Percentiles rank a stretch among this genome's conserved stretches.
phyloP scores from a whole-genome alignment of 2,113 vertebrate species.

The Osmerus mordax region DNA sequence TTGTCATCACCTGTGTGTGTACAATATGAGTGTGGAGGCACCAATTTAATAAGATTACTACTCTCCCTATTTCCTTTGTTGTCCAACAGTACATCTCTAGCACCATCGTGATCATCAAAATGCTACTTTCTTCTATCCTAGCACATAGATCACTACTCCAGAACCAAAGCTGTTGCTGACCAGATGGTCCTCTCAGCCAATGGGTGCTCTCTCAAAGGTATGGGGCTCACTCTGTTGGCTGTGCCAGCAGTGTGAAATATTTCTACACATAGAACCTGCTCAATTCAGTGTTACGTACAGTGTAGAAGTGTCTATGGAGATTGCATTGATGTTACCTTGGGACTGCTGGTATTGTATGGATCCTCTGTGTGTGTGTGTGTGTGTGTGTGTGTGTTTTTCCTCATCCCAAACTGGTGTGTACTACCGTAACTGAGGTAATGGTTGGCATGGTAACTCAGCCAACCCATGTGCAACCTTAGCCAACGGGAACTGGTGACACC shows the following conservation, averaged over 20 bases:
- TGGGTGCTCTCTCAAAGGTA: constrained; percentile 79
- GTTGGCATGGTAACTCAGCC: constrained; percentile 55
- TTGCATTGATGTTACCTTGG: too few relatives aligned
- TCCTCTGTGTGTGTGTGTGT: background rate
- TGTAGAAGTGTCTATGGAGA: too few relatives aligned
- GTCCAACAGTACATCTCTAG: background rate
- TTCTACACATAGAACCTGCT: too few relatives aligned
- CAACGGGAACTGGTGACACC: constrained; percentile 57
- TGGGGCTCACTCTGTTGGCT: background rate
- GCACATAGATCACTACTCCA: constrained; percentile 93
- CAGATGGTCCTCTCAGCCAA: constrained; percentile 84
- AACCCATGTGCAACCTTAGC: constrained; percentile 65
- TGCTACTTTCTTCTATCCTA: constrained; percentile 48
- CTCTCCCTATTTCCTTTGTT: background rate
- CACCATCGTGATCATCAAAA: background rate
- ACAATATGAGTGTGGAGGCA: too few relatives aligned
- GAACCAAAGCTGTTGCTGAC: constrained; percentile 91
- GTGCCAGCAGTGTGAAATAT: background rate
- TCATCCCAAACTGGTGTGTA: background rate
- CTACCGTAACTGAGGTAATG: constrained; percentile 45
- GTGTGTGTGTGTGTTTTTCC: background rate
- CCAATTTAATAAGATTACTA: too few relatives aligned
- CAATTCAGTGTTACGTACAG: too few relatives aligned
- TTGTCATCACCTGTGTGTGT: too few relatives aligned
- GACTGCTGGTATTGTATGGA: background rate